Evolutionary conservation across 1,140 invertebrate genomes (phyloP).

Genomic region (Marisa cornuarietis): DNA sequence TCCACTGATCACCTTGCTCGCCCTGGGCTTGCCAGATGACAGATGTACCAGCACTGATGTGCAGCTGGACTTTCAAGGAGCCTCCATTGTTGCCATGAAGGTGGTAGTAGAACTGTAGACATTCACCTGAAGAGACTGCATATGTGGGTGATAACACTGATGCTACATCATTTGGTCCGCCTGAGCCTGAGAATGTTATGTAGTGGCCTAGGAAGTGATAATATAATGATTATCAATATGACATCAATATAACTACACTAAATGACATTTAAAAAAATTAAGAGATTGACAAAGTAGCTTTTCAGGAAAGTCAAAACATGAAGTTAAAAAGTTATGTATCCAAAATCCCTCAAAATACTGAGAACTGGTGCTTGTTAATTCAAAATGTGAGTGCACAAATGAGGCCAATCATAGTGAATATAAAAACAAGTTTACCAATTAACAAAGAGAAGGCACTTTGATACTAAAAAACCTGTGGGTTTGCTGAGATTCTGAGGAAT

Average conservation of each 20-base stretch:
- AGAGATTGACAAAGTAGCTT: too few species aligned
- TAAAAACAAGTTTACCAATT: neutral
- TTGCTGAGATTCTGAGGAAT: conserved; percentile 21
- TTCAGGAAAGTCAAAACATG: too few species aligned
- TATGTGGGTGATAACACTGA: conserved; percentile 48
- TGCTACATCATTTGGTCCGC: conserved; percentile 43
- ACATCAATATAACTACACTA: too few species aligned
- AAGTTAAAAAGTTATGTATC: too few species aligned
- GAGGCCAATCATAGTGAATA: neutral
- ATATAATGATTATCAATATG: neutral
- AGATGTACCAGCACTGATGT: conserved; percentile 29
- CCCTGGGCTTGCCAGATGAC: conserved; percentile 33
- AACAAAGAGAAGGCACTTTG: neutral
- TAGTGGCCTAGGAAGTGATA: conserved; percentile 21
- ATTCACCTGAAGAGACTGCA: conserved; percentile 52
- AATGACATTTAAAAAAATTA: too few species aligned
- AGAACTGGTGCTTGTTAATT: neutral
- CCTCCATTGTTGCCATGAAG: conserved; percentile 74
- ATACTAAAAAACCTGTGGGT: neutral
- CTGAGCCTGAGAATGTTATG: conserved; percentile 38
- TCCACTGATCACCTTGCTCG: conserved; percentile 54
- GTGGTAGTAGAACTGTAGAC: conserved; percentile 70
- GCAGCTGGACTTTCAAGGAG: conserved; percentile 53
- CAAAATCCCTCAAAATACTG: too few species aligned
- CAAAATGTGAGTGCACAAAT: neutral